Conservation (phyloP, 1,140 invertebrate genomes). For the Acromyrmex echinatior region DNA sequence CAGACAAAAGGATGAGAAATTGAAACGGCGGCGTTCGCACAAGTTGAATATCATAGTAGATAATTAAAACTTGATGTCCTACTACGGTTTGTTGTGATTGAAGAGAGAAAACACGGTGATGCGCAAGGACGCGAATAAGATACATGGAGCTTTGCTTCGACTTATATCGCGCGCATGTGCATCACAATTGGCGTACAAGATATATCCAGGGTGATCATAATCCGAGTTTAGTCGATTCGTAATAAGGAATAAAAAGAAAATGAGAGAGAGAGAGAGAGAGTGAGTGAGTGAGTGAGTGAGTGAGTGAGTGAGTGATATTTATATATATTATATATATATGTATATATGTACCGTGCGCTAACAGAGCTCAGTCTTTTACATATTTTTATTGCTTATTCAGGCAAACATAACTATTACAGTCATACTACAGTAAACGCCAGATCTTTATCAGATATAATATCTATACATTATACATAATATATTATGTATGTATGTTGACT, state of each 20-base stretch:
- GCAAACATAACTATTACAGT: slow-evolving; percentile 65
- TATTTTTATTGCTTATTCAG: slow-evolving; percentile 76
- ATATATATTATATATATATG: slow-evolving; percentile 50
- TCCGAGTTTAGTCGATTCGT: slow-evolving; percentile 68
- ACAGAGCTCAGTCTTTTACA: slow-evolving; percentile 74
- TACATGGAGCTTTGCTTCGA: slow-evolving; percentile 29
- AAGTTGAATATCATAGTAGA: slow-evolving; percentile 49
- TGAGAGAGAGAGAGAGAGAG: slow-evolving; percentile 13
- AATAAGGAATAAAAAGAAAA: slow-evolving; percentile 32
- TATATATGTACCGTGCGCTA: slow-evolving; percentile 32
- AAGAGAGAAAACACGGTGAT: slow-evolving; percentile 32
- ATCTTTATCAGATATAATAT: slow-evolving; percentile 61
- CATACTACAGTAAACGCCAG: slow-evolving; percentile 73
- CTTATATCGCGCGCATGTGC: slow-evolving; percentile 52
- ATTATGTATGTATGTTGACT: slow-evolving; percentile 50
- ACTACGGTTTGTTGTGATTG: slow-evolving; percentile 12
- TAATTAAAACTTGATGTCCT: slow-evolving; percentile 45
- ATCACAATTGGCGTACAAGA: slow-evolving; percentile 64
- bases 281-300: background rate
- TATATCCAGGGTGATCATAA: slow-evolving; percentile 66
- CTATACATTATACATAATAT: slow-evolving; percentile 62
- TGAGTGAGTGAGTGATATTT: slow-evolving; percentile 20
- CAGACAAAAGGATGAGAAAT: background rate
- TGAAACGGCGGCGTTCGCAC: background rate
- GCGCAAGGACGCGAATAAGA: slow-evolving; percentile 11